Conservation (phyloP, 2,888 invertebrate genomes). For the Cabera pusaria region DNA sequence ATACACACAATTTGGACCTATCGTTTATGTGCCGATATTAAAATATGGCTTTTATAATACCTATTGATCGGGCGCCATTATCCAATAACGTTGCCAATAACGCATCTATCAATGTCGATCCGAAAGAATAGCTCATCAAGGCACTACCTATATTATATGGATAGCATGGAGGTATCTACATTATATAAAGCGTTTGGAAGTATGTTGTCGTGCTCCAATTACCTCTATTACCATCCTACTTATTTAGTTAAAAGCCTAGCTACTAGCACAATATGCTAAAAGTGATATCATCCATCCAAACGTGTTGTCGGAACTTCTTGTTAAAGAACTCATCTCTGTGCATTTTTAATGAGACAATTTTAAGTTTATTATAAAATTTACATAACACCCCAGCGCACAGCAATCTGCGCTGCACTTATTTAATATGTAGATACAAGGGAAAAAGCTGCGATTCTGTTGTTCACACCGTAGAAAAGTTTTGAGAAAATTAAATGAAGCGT, state of each 20-base stretch:
- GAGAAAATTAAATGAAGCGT: too few species aligned
- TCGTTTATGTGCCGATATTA: slow-evolving; percentile 7
- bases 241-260: too few species aligned
- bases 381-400: slow-evolving; percentile 10
- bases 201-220: slow-evolving; percentile 6
- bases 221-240: neutral
- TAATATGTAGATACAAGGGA: slow-evolving; percentile 1
- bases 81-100: slow-evolving; percentile 30
- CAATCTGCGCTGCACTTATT: slow-evolving; percentile 11
- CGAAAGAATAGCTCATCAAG: slow-evolving; percentile 31
- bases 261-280: too few species aligned
- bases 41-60: slow-evolving; percentile 21
- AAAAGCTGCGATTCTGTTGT: neutral
- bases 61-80: slow-evolving; percentile 26
- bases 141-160: slow-evolving; percentile 5
- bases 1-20: slow-evolving; percentile 1
- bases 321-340: slow-evolving; percentile 1
- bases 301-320: slow-evolving; percentile 1
- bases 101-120: slow-evolving; percentile 34
- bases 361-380: slow-evolving; percentile 12
- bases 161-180: too few species aligned
- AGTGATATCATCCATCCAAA: neutral
- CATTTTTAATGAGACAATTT: slow-evolving; percentile 8
- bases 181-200: slow-evolving; percentile 4
- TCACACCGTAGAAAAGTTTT: too few species aligned